These are phyloP conservation scores for Nasonia longicornis DNA, from an alignment of 1,140 invertebrate genomes.

Conservation along the genomic window DNA sequence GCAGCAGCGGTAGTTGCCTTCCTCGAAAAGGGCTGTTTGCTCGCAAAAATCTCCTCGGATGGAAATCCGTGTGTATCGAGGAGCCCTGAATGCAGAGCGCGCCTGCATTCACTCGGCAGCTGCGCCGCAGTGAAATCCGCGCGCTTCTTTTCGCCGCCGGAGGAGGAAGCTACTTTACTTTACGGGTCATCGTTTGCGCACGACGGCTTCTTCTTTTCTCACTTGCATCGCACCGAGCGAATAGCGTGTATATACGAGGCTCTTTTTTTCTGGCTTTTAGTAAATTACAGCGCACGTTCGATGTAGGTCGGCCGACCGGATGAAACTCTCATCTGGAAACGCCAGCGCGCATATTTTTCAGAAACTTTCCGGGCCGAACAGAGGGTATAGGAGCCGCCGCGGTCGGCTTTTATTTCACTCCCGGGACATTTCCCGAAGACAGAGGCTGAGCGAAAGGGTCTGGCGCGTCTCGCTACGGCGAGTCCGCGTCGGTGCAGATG, in stretches of 20 bases:
- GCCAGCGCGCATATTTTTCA: background rate
- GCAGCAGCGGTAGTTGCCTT: background rate
- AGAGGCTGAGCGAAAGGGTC: slow-evolving; percentile 6
- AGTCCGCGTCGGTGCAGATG: slow-evolving; percentile 24
- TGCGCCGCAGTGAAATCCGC: background rate
- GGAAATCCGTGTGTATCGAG: background rate
- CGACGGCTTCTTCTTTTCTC: too few species aligned
- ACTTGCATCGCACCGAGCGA: too few species aligned
- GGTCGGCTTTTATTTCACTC: background rate
- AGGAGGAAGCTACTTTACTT: slow-evolving; percentile 6
- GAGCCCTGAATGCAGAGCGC: too few species aligned
- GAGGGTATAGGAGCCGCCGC: background rate
- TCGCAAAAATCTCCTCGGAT: background rate
- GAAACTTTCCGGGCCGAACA: background rate
- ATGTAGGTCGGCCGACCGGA: too few species aligned
- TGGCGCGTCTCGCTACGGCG: background rate
- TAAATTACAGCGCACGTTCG: too few species aligned
- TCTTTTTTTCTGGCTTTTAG: too few species aligned
- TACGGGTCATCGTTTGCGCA: background rate
- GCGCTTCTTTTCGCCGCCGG: background rate
- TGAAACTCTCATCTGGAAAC: background rate
- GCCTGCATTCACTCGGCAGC: background rate
- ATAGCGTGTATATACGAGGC: too few species aligned
- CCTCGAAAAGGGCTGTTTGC: background rate
- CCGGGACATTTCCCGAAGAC: slow-evolving; percentile 1